Conservation (phyloP, 35 echinoderm and acorn worm species). For the Chiridota heheva region DNA sequence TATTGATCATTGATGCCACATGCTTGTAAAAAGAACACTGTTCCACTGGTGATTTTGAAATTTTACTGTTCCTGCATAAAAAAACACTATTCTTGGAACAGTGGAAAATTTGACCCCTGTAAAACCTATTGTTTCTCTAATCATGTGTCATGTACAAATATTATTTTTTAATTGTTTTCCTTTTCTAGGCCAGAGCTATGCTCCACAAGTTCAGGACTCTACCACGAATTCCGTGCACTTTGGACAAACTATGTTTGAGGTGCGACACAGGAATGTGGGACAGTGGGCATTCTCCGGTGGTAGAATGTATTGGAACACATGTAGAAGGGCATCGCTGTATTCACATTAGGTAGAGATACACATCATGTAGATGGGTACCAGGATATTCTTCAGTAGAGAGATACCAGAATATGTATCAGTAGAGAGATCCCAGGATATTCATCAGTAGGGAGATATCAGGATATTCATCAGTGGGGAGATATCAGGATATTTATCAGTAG, state of each 20-base stretch:
- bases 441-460: too few species aligned
- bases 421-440: too few species aligned
- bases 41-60: not conserved
- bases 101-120: too few species aligned
- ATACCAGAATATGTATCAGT: too few species aligned
- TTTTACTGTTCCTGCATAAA: too few species aligned
- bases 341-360: conserved; percentile 95
- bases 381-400: too few species aligned
- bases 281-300: conserved; percentile 84
- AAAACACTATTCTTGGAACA: too few species aligned
- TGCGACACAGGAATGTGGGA: conserved; percentile 98
- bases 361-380: too few species aligned
- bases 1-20: too few species aligned
- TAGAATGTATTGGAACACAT: conserved; percentile 81
- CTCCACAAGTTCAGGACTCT: conserved; percentile 82
- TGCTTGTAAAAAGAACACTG: too few species aligned
- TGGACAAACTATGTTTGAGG: conserved; percentile 82
- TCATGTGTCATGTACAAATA: not conserved
- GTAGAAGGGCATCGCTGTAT: conserved; percentile 68
- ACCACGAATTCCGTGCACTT: conserved; percentile 76
- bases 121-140: not conserved
- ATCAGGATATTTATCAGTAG: too few species aligned
- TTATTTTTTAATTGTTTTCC: not conserved
- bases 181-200: conserved; percentile 76
- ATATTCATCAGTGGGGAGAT: too few species aligned